Evolutionary conservation across 2,797 vertebrate species (phyloP).

Genomic region (Vespertilio murinus): DNA sequence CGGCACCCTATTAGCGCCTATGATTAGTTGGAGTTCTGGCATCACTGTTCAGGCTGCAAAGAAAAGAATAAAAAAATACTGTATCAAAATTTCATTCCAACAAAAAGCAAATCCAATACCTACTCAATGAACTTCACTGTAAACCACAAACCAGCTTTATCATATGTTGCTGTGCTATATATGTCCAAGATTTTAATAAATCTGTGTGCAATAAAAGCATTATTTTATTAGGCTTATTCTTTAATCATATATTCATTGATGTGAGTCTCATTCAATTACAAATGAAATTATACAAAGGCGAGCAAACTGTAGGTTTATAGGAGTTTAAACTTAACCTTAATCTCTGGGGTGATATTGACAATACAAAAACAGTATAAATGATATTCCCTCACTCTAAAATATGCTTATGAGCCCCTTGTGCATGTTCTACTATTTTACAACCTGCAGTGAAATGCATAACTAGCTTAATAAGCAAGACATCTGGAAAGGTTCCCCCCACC

Average conservation of each 20-base stretch:
- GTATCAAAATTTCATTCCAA: slow-evolving; percentile 79
- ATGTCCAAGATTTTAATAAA: slow-evolving; percentile 82
- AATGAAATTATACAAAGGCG: slow-evolving; percentile 84
- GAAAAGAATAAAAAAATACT: background rate
- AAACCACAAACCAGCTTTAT: slow-evolving; percentile 75
- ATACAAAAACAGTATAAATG: slow-evolving; percentile 84
- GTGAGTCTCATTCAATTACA: slow-evolving; percentile 83
- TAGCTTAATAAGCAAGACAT: slow-evolving; percentile 84
- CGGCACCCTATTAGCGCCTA: slow-evolving; percentile 52
- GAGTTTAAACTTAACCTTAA: slow-evolving; percentile 83
- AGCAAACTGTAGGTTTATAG: slow-evolving; percentile 82
- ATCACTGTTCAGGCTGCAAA: slow-evolving; percentile 71
- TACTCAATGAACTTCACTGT: slow-evolving; percentile 68
- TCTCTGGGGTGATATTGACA: slow-evolving; percentile 82
- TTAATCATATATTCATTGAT: slow-evolving; percentile 85
- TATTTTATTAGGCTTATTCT: slow-evolving; percentile 82
- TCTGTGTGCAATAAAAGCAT: slow-evolving; percentile 80
- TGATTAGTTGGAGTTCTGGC: slow-evolving; percentile 59
- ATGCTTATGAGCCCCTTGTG: slow-evolving; percentile 84
- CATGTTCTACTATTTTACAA: slow-evolving; percentile 82
- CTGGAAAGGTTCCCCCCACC: slow-evolving; percentile 67
- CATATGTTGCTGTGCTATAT: slow-evolving; percentile 73
- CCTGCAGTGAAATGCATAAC: slow-evolving; percentile 81
- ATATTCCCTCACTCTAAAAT: slow-evolving; percentile 84
- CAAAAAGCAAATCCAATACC: slow-evolving; percentile 69